phyloP scores from a whole-genome alignment of 2,797 vertebrate species.

The Chloroceryle amazona region DNA sequence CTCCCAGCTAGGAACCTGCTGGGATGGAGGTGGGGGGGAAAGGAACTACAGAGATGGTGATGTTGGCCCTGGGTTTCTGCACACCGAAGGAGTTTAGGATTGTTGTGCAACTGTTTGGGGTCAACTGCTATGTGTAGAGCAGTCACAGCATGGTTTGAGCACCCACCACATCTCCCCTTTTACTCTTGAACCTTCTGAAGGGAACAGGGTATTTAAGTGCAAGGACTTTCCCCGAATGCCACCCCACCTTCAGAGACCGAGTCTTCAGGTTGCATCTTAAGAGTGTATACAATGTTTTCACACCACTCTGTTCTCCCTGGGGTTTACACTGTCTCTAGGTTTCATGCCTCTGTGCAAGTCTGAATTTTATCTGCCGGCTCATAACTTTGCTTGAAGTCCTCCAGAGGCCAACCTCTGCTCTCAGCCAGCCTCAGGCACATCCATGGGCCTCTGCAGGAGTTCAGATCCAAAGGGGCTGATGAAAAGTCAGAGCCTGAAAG shows the following conservation, averaged over 20 bases:
- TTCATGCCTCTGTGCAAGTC: not conserved
- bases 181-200: not conserved
- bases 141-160: not conserved
- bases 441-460: not conserved
- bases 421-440: not conserved
- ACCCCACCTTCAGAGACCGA: not conserved
- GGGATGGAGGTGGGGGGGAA: not conserved
- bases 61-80: not conserved
- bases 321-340: not conserved
- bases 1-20: not conserved
- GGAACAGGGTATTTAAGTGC: not conserved
- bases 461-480: not conserved
- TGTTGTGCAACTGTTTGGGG: not conserved
- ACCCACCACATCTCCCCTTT: not conserved
- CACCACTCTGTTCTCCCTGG: not conserved
- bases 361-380: not conserved
- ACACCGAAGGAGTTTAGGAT: not conserved
- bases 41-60: not conserved
- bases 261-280: not conserved
- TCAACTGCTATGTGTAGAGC: not conserved
- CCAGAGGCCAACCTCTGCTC: not conserved
- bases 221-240: not conserved
- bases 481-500: constrained; percentile 28
- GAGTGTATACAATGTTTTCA: not conserved
- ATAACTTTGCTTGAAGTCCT: not conserved